phyloP scores from a whole-genome alignment of 2,113 vertebrate genomes.

The Machaerirhynchus nigripectus region DNA sequence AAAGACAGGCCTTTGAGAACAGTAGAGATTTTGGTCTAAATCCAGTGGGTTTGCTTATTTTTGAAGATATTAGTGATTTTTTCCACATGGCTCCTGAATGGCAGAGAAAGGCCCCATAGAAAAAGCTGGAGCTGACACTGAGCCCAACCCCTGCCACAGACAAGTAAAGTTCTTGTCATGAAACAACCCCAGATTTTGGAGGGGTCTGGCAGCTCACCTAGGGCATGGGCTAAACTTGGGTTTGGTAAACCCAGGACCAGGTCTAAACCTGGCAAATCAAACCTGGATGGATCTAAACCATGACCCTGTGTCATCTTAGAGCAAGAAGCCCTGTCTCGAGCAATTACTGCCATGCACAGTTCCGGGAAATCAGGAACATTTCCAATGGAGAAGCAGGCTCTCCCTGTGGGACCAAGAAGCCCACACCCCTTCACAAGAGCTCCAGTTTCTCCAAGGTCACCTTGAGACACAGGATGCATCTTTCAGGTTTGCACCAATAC shows the following conservation, averaged over 20 bases:
- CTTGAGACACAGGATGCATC: not conserved
- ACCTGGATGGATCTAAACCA: not conserved
- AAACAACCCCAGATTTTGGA: not conserved
- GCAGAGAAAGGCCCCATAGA: not conserved
- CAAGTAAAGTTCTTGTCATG: not conserved
- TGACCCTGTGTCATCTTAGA: not conserved
- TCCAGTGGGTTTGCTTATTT: not conserved
- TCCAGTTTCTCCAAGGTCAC: not conserved
- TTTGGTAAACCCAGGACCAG: not conserved
- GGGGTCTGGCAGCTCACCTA: not conserved
- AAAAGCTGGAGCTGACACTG: not conserved
- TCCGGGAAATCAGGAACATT: not conserved
- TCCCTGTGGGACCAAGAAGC: not conserved
- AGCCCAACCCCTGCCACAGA: not conserved
- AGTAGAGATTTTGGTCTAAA: not conserved
- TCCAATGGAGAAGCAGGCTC: not conserved
- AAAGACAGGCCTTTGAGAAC: not conserved
- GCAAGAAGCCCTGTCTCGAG: not conserved
- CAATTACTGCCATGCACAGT: not conserved
- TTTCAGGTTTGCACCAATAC: not conserved
- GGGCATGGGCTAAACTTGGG: not conserved
- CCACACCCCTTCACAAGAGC: fast-evolving
- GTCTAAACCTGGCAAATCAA: not conserved
- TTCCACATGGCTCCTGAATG: not conserved
- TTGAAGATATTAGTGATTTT: not conserved